Percentiles rank a stretch among this genome's conserved stretches.
Evolutionary conservation across 2,113 vertebrate species (phyloP).

Genomic region (Narcine bancroftii): DNA sequence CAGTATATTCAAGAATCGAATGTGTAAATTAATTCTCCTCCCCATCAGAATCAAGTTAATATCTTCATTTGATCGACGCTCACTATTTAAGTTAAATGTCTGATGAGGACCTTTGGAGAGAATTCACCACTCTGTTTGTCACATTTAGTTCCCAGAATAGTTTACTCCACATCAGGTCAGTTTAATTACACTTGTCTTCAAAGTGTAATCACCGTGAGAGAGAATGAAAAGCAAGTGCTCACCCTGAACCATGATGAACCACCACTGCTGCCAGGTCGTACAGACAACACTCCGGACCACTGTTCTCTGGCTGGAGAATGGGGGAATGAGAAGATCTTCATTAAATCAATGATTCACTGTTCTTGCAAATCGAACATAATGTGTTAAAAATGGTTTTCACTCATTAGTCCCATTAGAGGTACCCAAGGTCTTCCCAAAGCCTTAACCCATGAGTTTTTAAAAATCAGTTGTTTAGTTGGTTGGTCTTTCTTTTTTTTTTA

Average conservation of each 20-base stretch:
- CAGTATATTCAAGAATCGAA: neutral
- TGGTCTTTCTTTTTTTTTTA: neutral
- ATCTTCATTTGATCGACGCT: neutral
- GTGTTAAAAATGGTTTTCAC: neutral
- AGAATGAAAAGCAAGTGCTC: constrained; percentile 50
- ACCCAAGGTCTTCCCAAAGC: neutral
- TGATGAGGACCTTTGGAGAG: neutral
- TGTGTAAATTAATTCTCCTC: neutral
- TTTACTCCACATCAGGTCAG: neutral
- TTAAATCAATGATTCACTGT: neutral
- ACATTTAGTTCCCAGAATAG: neutral
- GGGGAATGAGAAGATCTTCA: neutral
- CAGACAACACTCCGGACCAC: constrained; percentile 72
- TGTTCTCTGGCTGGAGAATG: constrained; percentile 71
- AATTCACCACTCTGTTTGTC: neutral
- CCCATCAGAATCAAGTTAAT: neutral
- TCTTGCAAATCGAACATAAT: neutral
- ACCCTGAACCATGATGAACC: constrained; percentile 96
- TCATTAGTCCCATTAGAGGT: neutral
- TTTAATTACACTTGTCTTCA: neutral
- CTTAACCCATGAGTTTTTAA: neutral
- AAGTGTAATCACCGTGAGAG: too few relatives aligned
- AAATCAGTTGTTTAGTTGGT: neutral
- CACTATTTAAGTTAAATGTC: neutral
- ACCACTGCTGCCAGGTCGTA: constrained; percentile 90